phyloP scores from a whole-genome alignment of 2,888 invertebrate species.

The Ferrisia virgata region DNA sequence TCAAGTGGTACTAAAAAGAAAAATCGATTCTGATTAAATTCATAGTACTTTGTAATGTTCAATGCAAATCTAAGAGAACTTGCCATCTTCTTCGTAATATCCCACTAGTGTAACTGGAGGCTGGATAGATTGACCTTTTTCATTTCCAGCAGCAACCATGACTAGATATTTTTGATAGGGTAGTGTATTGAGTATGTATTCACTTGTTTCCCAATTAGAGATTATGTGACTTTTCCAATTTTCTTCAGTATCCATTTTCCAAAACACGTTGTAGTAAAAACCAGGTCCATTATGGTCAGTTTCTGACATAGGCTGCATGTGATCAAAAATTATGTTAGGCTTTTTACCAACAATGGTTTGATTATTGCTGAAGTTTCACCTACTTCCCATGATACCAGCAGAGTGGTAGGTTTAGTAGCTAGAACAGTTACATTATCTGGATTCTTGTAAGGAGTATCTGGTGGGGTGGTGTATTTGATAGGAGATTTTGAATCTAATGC shows the following conservation, averaged over 20 bases:
- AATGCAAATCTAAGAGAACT: constrained; percentile 49
- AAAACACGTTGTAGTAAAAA: constrained; percentile 87
- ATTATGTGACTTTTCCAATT: constrained; percentile 69
- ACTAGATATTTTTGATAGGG: constrained; percentile 87
- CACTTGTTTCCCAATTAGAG: constrained; percentile 71
- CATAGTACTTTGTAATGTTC: background rate
- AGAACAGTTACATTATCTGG: constrained; percentile 77
- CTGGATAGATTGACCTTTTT: constrained; percentile 77
- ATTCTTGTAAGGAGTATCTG: constrained; percentile 86
- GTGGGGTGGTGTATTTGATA: constrained; percentile 60
- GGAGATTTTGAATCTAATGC: background rate
- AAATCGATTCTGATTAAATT: background rate
- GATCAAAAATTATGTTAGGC: too few species aligned
- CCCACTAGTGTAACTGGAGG: constrained; percentile 77
- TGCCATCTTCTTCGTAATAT: constrained; percentile 87
- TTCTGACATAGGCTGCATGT: constrained; percentile 79
- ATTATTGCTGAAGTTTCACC: background rate
- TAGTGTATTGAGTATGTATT: constrained; percentile 54
- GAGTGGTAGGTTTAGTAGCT: background rate
- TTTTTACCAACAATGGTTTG: too few species aligned
- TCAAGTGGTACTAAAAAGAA: constrained; percentile 63
- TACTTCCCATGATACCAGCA: background rate
- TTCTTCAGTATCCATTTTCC: constrained; percentile 74
- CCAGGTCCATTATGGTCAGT: constrained; percentile 94
- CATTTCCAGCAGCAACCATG: constrained; percentile 87